Base-by-base conservation (phyloP, 1,140 invertebrate species). In the Leptinotarsa defecta region DNA sequence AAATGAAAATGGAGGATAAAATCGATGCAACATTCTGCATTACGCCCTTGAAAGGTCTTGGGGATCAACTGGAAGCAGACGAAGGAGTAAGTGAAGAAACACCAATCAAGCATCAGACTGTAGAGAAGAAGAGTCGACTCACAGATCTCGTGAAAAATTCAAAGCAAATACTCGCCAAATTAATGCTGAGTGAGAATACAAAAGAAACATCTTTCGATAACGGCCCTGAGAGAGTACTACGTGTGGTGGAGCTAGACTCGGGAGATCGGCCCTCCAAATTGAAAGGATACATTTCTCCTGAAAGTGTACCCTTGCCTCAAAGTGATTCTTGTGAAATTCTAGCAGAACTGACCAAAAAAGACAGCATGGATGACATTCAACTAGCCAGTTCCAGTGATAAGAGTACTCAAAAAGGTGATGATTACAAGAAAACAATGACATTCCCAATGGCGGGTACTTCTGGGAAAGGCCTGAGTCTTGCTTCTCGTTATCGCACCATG, bases 121-220 rank as follows among this genome's bases (percentile, higher is more conserved):
- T 83, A 6, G 81, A 81, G 64, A 80, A 80, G 43, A 82, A 81
- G 68, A 81, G 74, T 48, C 75, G 81, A 22, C 74, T 81, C 4
- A 83, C 79, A 13, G 80, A 81, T 71, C 64, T 83, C 13, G 81
- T 81, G 17, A 78, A 78, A 71, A 79, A 81, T 64, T 81, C 81
- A 34, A 83, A 81, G 65, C 76, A 81, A 48, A 68, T 79, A n/a
- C 57, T 80, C 19, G 74, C 79, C 13, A 80, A 78, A 73, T 64
- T 79, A 1, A 79, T 81, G 4, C 48, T 65, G 48, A 77, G 63
- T 57, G 80, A 82, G 3, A 74, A 73, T 20, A 78, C 73, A 68
- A 20, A 61, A 4, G 61, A 48, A 2, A 13, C 71, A 4, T 69
- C 69, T n/a, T 52, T 61, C 15, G 52, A 19, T 17, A 57, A 57